Evolutionary conservation across 1,140 invertebrate species (phyloP), one percentile per base, ranked within the genome.

Genomic region (Potamilus streckersoni): DNA sequence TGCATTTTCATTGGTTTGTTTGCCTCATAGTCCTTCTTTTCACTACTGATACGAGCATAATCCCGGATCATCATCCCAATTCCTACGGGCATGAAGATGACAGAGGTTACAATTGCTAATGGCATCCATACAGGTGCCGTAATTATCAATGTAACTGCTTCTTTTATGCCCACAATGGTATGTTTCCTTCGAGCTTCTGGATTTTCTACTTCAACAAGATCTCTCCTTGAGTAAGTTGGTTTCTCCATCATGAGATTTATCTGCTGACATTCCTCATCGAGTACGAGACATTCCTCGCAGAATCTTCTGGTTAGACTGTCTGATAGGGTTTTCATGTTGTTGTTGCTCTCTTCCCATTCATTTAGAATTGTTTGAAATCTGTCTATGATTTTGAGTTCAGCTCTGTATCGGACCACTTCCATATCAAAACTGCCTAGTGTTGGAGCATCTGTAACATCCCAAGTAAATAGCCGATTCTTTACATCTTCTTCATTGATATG

Each of bases 111-210:
- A 16, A 76, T 76, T 13, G 80, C 79, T n/a, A 80, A 59, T 19
- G 81, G 81, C 23, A 82, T 64, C 79, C 79, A 82, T 0, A 82
- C 61, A 16, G 81, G 81, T 12, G 81, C 74, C 27, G 75, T 71
- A n/a, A 79, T 74, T 4, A 67, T 75, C 49, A 82, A 61, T 8
- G 77, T 77, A 12, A 82, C 68, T 67, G 79, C 79, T 63, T 82
- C 81, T 58, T 78, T 75, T 56, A n/a, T 75, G n/a, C 76, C 72
- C 69, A 82, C 78, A 17, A 79, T n/a, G 3, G 74, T 57, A 16
- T 74, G 57, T 31, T 61, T 65, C 12, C 19, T 16, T 38, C 57
- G 55, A 19, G 12, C 64, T 23, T 11, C 20, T 70, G 27, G 12
- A 49, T 70, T 66, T 14, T 61, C 64, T 49, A 59, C 31, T 14